These are phyloP conservation scores for Machimus rusticus DNA, from an alignment of 2,888 invertebrate species.

Conservation along the genomic window DNA sequence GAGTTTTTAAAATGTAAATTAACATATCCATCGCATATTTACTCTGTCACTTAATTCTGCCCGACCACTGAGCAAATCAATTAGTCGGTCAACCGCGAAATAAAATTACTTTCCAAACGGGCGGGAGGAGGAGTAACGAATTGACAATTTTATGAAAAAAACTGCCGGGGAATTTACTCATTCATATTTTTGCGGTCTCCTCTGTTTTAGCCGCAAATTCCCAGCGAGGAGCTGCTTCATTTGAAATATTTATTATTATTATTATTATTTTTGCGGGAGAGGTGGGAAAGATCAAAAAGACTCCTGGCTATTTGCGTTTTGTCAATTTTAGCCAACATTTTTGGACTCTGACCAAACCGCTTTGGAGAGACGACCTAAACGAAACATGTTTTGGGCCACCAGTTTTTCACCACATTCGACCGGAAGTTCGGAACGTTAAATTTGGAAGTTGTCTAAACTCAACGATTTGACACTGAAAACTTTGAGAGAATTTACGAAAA, in stretches of 20 bases:
- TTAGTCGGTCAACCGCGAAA: not conserved
- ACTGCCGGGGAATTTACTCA: not conserved
- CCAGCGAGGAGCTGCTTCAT: not conserved
- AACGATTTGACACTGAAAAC: not conserved
- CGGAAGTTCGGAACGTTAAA: not conserved
- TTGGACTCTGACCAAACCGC: not conserved
- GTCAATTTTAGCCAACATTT: not conserved
- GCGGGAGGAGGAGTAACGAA: not conserved
- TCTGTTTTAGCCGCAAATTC: not conserved
- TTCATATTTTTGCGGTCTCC: not conserved
- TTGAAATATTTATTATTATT: not conserved
- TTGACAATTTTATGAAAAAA: not conserved
- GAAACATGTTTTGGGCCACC: not conserved
- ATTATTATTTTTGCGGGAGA: not conserved
- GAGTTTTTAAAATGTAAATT: not conserved
- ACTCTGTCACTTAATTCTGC: not conserved
- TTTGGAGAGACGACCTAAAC: not conserved
- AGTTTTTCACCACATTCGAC: not conserved
- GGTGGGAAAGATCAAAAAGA: not conserved
- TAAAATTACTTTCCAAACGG: not conserved
- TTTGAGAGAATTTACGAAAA: not conserved
- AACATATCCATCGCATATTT: not conserved
- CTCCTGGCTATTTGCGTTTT: not conserved
- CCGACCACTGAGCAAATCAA: not conserved
- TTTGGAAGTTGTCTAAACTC: not conserved